Conservation (phyloP, 2,113 vertebrate species). For the Antechinus stuartii region DNA sequence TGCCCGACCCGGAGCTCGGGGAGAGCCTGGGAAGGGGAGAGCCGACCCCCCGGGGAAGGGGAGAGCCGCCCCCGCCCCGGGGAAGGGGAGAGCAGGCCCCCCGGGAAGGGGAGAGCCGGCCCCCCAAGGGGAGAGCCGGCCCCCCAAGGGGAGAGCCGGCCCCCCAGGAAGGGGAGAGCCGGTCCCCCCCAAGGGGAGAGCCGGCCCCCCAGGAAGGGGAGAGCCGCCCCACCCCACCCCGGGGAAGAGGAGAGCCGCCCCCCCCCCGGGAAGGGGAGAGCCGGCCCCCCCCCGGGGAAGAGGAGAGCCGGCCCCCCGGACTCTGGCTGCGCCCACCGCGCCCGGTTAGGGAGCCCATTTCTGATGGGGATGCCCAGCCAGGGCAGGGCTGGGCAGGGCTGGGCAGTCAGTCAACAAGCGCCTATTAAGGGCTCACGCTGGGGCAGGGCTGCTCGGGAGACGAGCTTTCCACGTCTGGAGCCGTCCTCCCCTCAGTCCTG, state of each 20-base stretch:
- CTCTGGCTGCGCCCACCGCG: too few species aligned
- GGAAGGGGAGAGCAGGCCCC: neutral
- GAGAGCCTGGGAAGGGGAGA: neutral
- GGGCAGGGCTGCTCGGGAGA: neutral
- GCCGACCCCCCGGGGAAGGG: neutral
- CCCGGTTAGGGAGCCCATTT: neutral
- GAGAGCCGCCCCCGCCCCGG: neutral
- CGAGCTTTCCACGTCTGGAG: neutral
- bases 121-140: neutral
- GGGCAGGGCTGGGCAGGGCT: neutral
- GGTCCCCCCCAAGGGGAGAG: neutral
- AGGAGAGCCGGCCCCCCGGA: too few species aligned
- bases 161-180: too few species aligned
- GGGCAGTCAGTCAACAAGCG: neutral
- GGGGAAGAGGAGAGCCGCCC: neutral
- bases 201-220: neutral
- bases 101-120: neutral
- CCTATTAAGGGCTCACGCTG: neutral
- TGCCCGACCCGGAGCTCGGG: neutral
- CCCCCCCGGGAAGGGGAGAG: neutral
- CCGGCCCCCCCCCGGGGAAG: neutral
- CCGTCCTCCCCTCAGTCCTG: neutral
- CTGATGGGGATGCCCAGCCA: neutral
- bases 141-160: neutral
- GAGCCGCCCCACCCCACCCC: neutral